These are phyloP conservation scores for Nibea albiflora DNA, from an alignment of 2,113 vertebrate genomes.

Conservation along the genomic window DNA sequence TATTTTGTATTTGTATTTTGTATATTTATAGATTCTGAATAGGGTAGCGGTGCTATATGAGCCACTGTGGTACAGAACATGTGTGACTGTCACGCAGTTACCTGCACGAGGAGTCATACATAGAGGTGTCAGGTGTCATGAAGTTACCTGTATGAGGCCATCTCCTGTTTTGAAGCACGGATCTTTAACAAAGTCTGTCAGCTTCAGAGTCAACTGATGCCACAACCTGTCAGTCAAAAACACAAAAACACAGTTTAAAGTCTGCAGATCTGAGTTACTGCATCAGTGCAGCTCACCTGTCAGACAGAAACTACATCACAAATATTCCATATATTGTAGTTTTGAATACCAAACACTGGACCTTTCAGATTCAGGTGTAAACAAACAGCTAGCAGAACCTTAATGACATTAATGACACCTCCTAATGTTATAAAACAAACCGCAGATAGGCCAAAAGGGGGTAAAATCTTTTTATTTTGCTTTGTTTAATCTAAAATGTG, in stretches of 20 bases:
- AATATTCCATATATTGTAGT: too few relatives aligned
- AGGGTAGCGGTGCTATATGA: too few relatives aligned
- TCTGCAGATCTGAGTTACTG: not conserved
- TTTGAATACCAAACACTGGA: not conserved
- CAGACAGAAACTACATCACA: not conserved
- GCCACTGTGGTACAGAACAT: too few relatives aligned
- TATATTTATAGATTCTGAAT: too few relatives aligned
- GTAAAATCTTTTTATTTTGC: not conserved
- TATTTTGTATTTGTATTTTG: too few relatives aligned
- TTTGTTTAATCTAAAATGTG: not conserved
- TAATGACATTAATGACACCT: not conserved
- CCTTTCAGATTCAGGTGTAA: not conserved
- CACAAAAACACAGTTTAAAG: not conserved
- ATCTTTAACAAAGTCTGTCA: constrained; percentile 94
- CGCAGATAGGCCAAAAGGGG: accelerated
- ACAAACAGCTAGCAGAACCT: not conserved
- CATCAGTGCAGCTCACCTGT: not conserved
- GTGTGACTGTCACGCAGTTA: too few relatives aligned
- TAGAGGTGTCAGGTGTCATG: too few relatives aligned
- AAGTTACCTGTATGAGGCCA: constrained; percentile 93
- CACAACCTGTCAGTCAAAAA: constrained; percentile 86
- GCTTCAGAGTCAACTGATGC: constrained; percentile 96
- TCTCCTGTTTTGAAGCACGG: constrained; percentile 94
- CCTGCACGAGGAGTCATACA: too few relatives aligned
- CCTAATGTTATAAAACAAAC: not conserved